Base-by-base conservation (phyloP, 2,797 vertebrate species). In the Parambassis ranga region DNA sequence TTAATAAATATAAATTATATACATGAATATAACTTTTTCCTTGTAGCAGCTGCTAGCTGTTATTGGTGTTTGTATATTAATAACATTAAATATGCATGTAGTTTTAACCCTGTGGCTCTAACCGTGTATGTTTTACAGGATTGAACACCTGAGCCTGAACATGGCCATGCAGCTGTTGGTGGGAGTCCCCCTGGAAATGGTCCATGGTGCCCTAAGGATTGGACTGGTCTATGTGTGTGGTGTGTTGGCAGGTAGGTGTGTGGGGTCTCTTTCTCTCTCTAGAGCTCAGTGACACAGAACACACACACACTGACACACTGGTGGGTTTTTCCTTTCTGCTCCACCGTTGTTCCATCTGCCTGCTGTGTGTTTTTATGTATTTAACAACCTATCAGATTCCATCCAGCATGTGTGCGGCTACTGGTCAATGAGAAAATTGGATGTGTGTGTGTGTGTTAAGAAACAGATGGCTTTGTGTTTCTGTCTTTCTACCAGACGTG, bases 111-210 rank as follows among this genome's bases (percentile, higher is more conserved):
- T 27, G 11, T 57, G 24, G 20, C 27, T 3, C 13, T 43, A 6
- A 24, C 15, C 13, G 39, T 76, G 14, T 71, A 27, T 63, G 20
- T 86, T 22, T 86, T 49, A 18, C 91, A 98, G 96, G 87, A 94
- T 98, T 79, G 97, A 98, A 83, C 96, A 99, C 80, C 90, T 99
- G 77, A 94, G 95, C 69, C 92, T 99, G 78, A 98, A 98, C 46
- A 95, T 98, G 91, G 93, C 93, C 69, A 94, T 98, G 90, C 97
- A 98, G 88, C 94, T 99, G 79, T 85, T 98, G 85, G 96, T 99
- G 53, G 97, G 96, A 30, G 94, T 99, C 63, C 97, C 97, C 15
- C 89, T 99, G 78, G 97, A 99, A 86, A 99, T 99, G 97, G 97
- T 98, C 49, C 97, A 99, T 0, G 97, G 97, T 78, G 95, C 96